phyloP scores from a whole-genome alignment of 92 coral and sea anemone species.

The Paramuricea clavata region DNA sequence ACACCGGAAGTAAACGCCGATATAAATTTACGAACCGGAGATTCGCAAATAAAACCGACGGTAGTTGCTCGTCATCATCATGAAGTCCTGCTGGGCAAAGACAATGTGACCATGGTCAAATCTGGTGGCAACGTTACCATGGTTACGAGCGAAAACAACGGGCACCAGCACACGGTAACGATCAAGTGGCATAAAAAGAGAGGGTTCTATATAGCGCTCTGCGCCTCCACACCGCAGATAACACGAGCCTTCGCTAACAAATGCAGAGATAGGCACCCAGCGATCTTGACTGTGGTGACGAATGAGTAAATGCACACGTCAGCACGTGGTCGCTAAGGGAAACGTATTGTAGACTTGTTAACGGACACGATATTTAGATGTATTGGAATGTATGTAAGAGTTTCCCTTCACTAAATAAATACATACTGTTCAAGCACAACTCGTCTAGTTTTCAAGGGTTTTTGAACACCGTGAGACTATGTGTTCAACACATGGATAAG shows the following conservation, averaged over 20 bases:
- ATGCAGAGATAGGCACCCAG: neutral
- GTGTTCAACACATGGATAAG: too few species aligned
- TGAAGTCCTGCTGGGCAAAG: conserved; percentile 54
- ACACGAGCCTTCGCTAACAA: neutral
- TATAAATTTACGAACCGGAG: neutral
- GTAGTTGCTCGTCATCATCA: conserved; percentile 46
- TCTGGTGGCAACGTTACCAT: conserved; percentile 42
- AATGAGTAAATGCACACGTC: neutral
- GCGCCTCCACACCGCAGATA: neutral
- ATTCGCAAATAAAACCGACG: neutral
- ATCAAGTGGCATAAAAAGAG: neutral
- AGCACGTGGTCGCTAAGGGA: neutral
- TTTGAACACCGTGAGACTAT: too few species aligned
- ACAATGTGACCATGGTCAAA: conserved; percentile 26
- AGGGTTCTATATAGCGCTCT: neutral
- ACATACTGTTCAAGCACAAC: too few species aligned
- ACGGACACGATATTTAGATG: neutral
- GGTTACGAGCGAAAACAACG: neutral
- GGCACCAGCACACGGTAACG: neutral
- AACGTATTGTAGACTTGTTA: neutral
- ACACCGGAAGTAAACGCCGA: neutral
- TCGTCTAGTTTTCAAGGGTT: too few species aligned
- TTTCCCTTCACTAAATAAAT: too few species aligned
- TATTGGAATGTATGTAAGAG: too few species aligned
- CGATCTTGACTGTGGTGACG: neutral